A percentile compares a stretch with the other conserved stretches of the same genome.
Evolutionary conservation across 1,140 invertebrate genomes (phyloP).

Genomic region (Psilanteris sp.): DNA sequence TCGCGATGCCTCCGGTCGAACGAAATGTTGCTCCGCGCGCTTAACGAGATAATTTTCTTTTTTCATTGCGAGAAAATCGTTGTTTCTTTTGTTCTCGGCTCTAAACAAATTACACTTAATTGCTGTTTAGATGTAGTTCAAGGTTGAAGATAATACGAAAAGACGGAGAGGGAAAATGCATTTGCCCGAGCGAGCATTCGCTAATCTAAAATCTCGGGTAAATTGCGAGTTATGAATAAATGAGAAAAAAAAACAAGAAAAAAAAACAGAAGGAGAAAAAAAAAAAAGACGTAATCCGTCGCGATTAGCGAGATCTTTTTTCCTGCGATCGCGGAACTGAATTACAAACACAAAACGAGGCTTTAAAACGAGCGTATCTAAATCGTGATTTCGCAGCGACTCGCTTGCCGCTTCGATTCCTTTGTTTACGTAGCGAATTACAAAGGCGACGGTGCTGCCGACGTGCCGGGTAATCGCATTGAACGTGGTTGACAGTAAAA

Average conservation of each 20-base stretch:
- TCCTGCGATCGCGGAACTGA: constrained; percentile 3
- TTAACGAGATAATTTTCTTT: constrained; percentile 35
- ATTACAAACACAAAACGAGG: background rate
- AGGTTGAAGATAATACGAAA: constrained; percentile 31
- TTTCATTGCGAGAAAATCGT: constrained; percentile 39
- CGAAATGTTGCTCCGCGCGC: constrained; percentile 5
- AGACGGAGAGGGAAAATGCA: constrained; percentile 17
- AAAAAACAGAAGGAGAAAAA: too few species aligned
- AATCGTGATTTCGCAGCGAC: constrained; percentile 22
- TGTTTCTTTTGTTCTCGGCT: constrained; percentile 32
- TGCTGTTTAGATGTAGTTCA: constrained; percentile 56
- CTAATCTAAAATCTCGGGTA: constrained; percentile 18
- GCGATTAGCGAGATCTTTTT: constrained; percentile 19
- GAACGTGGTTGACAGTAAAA: constrained; percentile 38
- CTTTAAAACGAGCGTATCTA: constrained; percentile 25
- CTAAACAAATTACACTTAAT: constrained; percentile 50
- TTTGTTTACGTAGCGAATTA: constrained; percentile 45
- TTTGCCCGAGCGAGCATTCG: constrained; percentile 18
- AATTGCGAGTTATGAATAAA: constrained; percentile 36
- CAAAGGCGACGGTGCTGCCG: constrained; percentile 41
- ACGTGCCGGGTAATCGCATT: constrained; percentile 44
- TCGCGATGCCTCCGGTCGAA: background rate
- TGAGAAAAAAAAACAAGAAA: too few species aligned
- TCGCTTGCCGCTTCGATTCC: constrained; percentile 32
- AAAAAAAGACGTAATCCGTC: constrained; percentile 5